Conservation (phyloP, 2,113 vertebrate genomes). For the Falco punctatus region DNA sequence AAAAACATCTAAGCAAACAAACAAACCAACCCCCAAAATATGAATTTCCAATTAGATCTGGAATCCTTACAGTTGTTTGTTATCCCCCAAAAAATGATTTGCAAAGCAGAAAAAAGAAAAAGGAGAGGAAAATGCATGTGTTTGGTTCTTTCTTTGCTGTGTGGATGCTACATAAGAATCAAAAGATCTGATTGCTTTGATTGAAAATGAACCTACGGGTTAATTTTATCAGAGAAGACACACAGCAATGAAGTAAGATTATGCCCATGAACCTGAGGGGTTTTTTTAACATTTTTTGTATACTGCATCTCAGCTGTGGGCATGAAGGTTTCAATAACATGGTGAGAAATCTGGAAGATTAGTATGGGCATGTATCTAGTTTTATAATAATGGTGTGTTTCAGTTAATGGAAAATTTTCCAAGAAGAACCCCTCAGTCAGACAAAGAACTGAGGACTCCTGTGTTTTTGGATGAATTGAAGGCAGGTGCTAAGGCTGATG, state of each 20-base stretch:
- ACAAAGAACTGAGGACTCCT: not conserved
- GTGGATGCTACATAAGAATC: not conserved
- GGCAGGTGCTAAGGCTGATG: not conserved
- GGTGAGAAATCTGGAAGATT: not conserved
- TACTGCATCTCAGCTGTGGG: not conserved
- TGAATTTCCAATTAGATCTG: not conserved
- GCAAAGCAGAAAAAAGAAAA: not conserved
- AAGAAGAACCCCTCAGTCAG: not conserved
- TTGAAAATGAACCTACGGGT: not conserved
- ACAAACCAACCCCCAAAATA: not conserved
- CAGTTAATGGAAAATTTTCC: not conserved
- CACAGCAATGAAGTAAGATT: not conserved
- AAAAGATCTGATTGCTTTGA: not conserved
- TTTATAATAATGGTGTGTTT: not conserved
- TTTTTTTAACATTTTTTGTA: not conserved
- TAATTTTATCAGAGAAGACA: not conserved
- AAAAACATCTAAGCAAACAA: not conserved
- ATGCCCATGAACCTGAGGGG: not conserved
- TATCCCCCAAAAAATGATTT: not conserved
- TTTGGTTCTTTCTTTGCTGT: not conserved
- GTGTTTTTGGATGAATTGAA: not conserved
- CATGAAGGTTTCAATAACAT: accelerated
- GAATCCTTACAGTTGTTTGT: not conserved
- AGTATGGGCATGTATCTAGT: not conserved
- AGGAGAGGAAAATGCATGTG: not conserved